phyloP scores from a whole-genome alignment of 2,797 vertebrate genomes.

The Malurus splendens region DNA sequence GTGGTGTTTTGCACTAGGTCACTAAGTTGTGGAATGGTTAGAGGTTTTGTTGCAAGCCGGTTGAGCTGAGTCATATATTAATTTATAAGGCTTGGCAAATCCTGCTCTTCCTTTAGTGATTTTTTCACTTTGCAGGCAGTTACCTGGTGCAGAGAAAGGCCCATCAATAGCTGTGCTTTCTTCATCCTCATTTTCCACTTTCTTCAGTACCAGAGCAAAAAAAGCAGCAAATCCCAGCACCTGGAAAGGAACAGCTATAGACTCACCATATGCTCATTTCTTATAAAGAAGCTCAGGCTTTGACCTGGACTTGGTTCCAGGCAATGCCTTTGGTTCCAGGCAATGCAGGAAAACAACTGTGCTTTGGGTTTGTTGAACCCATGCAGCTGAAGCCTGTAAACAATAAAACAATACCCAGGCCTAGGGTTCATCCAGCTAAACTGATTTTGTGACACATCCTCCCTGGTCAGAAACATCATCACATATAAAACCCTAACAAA shows the following conservation, averaged over 20 bases:
- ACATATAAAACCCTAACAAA: neutral
- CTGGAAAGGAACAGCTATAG: constrained; percentile 60
- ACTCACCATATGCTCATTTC: neutral
- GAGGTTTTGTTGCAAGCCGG: neutral
- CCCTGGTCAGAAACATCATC: neutral
- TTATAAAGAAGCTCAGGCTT: neutral
- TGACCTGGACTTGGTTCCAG: neutral
- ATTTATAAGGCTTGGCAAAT: neutral
- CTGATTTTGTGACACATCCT: neutral
- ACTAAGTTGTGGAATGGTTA: neutral
- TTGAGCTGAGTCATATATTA: neutral
- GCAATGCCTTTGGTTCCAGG: neutral
- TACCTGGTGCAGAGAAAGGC: constrained; percentile 74
- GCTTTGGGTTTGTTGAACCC: neutral
- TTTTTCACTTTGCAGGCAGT: neutral
- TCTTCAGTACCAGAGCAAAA: constrained; percentile 92
- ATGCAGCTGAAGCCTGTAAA: neutral
- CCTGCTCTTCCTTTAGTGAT: neutral
- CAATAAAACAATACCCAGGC: neutral
- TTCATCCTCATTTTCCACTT: constrained; percentile 87
- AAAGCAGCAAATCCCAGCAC: constrained; percentile 95
- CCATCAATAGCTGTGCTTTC: constrained; percentile 72
- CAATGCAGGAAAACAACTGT: neutral
- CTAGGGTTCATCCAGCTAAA: neutral
- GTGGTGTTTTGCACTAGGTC: neutral